Base-by-base conservation (phyloP, 2,797 vertebrate genomes). In the Ciconia nigra region DNA sequence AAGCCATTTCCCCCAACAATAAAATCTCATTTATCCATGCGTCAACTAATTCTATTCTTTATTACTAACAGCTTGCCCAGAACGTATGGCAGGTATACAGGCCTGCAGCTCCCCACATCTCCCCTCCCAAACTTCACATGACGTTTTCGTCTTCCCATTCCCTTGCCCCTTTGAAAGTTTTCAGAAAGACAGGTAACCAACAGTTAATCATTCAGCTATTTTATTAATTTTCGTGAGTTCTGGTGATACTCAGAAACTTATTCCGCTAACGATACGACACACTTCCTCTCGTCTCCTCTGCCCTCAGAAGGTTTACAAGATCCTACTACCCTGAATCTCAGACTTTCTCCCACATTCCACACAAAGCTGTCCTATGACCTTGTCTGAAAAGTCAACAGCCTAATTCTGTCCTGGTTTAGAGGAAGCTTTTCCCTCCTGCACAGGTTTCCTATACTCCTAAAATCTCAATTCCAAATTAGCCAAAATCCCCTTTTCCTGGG, bases 201-300 rank as follows among this genome's bases (percentile, higher is more conserved):
- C 25, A 61, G 33, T 25, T 58, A 63, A 15, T 7, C 17, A 41
- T 9, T 28, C 35, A 49, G 47, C 8, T 49, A 11, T 18, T 61
- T 14, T 59, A 47, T 17, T 41, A 41, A 35, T 44, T 72, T 16
- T 41, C 24, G 44, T 5, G 24, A 66, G 35, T 35, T 42, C 54
- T 24, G n/a, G 58, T 39, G 35, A 33, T 5, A 31, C 17, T 37
- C 61, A 41, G 35, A 28, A 65, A 9, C n/a, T 35, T 19, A 33
- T 3, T 21, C 61, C 0, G 2, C 44, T n/a, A 55, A 37, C n/a
- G 22, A 5, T 1, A 67, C 0, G 1, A 66, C 44, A 26, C 14
- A 6, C 42, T 19, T 22, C 24, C 82, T 41, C 54, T 18, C 14
- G 41, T 39, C 17, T 57, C 29, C 54, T 49, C 72, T 39, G 28